phyloP scores from a whole-genome alignment of 1,140 invertebrate genomes.

The Drosophila asahinai region DNA sequence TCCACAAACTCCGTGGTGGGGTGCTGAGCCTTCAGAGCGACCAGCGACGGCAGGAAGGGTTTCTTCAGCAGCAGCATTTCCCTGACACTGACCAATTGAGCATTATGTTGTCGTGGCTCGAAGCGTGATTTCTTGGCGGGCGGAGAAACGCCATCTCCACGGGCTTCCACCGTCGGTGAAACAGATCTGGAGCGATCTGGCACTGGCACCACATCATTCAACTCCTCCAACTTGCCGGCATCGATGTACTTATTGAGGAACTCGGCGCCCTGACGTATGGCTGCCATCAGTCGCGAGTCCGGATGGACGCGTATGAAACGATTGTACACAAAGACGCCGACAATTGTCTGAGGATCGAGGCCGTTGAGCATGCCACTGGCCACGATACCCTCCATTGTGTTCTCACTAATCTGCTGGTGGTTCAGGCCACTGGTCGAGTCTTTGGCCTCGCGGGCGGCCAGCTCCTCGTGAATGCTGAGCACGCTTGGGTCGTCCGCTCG shows the following conservation, averaged over 20 bases:
- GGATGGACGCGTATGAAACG: constrained; percentile 91
- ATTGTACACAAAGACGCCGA: constrained; percentile 89
- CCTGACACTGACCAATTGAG: constrained; percentile 74
- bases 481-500: constrained; percentile 85
- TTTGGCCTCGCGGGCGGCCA: constrained; percentile 78
- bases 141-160: constrained; percentile 61
- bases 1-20: constrained; percentile 70
- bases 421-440: constrained; percentile 88
- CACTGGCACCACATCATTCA: constrained; percentile 90
- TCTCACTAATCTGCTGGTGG: constrained; percentile 89
- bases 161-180: constrained; percentile 78
- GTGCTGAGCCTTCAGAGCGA: constrained; percentile 68
- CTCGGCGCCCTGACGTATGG: constrained; percentile 90
- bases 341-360: constrained; percentile 91
- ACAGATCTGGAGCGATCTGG: constrained; percentile 84
- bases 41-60: constrained; percentile 73
- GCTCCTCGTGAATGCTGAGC: constrained; percentile 74
- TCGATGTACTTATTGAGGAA: constrained; percentile 91
- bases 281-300: constrained; percentile 90
- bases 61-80: constrained; percentile 75
- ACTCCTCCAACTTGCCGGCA: constrained; percentile 91
- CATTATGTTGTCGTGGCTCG: constrained; percentile 75
- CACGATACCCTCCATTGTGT: constrained; percentile 90
- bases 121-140: constrained; percentile 78
- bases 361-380: constrained; percentile 86